Conservation (phyloP, 2,113 vertebrate genomes). For the Eulemur rufifrons region DNA sequence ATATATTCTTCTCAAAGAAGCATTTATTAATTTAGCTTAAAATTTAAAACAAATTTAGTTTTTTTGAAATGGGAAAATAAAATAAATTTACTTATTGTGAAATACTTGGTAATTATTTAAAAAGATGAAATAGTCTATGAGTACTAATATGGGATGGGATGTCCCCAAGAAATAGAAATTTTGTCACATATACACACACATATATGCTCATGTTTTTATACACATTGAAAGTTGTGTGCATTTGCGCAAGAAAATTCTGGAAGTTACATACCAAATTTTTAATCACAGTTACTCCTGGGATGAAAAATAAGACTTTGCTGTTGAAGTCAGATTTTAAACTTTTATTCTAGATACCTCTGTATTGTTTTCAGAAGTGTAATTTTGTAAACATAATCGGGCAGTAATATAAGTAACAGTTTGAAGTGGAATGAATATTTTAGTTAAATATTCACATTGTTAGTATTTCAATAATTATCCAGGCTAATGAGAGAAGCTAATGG, state of each 20-base stretch:
- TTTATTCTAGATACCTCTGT: not conserved
- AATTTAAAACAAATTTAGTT: slow-evolving; percentile 5
- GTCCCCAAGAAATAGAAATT: not conserved
- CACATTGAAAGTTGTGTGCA: not conserved
- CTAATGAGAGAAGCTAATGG: not conserved
- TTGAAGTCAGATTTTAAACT: not conserved
- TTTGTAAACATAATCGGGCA: not conserved
- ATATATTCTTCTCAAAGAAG: slow-evolving; percentile 21
- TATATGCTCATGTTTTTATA: not conserved
- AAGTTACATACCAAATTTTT: not conserved
- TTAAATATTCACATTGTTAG: not conserved
- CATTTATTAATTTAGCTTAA: slow-evolving; percentile 16
- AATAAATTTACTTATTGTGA: not conserved
- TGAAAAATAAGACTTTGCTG: not conserved
- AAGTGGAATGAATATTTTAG: not conserved
- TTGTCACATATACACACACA: not conserved
- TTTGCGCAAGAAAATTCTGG: not conserved
- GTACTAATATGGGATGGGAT: not conserved
- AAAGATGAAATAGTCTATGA: not conserved
- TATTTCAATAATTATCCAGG: not conserved
- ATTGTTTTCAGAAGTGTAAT: slow-evolving; percentile 2
- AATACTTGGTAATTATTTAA: not conserved
- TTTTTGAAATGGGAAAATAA: not conserved
- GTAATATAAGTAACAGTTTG: not conserved
- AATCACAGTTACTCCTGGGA: not conserved